phyloP scores from a whole-genome alignment of 2,797 vertebrate species.

The Holocentrus rufus region DNA sequence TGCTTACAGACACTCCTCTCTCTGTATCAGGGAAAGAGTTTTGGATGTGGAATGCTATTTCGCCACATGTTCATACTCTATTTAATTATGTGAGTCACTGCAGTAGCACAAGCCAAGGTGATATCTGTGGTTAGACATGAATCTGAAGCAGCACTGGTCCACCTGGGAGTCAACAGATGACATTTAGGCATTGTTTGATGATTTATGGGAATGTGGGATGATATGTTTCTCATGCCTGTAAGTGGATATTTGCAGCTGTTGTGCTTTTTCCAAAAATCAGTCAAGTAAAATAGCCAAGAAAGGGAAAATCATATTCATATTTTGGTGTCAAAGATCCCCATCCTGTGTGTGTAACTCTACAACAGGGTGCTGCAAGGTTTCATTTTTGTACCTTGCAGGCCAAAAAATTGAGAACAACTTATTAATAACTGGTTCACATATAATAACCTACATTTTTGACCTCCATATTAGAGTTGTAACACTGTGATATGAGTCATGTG shows the following conservation, averaged over 20 bases:
- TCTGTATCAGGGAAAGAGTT: neutral
- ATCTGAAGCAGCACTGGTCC: neutral
- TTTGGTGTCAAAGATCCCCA: neutral
- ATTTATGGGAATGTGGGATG: neutral
- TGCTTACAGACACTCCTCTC: neutral
- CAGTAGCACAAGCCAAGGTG: neutral
- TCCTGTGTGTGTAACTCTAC: neutral
- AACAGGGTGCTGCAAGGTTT: neutral
- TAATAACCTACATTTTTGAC: too few species aligned
- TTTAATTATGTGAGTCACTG: conserved; percentile 6
- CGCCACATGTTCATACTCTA: conserved; percentile 32
- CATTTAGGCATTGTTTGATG: neutral
- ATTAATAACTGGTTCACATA: too few species aligned
- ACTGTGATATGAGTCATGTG: conserved; percentile 4
- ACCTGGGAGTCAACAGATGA: neutral
- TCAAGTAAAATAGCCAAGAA: neutral
- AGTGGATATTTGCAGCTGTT: too few species aligned
- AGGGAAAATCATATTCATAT: neutral
- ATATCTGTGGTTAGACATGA: neutral
- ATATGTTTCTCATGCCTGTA: neutral
- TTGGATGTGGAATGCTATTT: neutral
- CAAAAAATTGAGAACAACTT: neutral
- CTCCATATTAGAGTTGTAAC: too few species aligned
- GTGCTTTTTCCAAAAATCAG: neutral
- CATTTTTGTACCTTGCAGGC: neutral